Conservation (phyloP, 2,888 invertebrate genomes). For the Autographa gamma region DNA sequence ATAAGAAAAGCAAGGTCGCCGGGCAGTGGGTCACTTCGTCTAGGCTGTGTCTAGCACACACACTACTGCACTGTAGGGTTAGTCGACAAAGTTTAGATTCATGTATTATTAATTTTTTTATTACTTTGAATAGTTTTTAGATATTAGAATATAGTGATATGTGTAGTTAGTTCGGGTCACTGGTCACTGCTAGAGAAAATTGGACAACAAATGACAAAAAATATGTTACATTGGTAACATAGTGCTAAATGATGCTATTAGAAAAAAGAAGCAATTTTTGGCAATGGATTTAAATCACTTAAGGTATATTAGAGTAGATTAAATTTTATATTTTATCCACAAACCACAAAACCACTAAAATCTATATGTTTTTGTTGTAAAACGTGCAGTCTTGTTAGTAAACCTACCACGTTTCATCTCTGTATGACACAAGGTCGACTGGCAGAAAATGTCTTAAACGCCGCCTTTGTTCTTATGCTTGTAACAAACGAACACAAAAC, state of each 20-base stretch:
- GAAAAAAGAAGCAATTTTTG: no score
- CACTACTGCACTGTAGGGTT: conserved; percentile 74
- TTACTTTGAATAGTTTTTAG: not conserved
- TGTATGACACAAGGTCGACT: conserved; percentile 4
- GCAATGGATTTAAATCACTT: no score
- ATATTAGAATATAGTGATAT: no score
- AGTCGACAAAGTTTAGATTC: conserved; percentile 55
- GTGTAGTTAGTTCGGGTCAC: no score
- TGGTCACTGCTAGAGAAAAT: no score
- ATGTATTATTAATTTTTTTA: conserved; percentile 10
- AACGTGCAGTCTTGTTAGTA: not conserved
- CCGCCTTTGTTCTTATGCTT: not conserved
- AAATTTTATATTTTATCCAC: no score
- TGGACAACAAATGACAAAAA: no score
- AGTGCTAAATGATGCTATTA: no score
- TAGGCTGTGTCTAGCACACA: conserved; percentile 87
- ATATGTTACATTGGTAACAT: no score
- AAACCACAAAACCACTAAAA: not conserved
- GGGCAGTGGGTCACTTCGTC: conserved; percentile 87
- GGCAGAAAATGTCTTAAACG: not conserved
- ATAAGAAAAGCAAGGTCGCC: conserved; percentile 87
- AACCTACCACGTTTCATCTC: conserved; percentile 2
- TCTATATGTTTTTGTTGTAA: not conserved
- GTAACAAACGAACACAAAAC: conserved; percentile 2
- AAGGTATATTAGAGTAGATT: no score